Conservation (phyloP, 2,113 vertebrate genomes). For the Perca flavescens region DNA sequence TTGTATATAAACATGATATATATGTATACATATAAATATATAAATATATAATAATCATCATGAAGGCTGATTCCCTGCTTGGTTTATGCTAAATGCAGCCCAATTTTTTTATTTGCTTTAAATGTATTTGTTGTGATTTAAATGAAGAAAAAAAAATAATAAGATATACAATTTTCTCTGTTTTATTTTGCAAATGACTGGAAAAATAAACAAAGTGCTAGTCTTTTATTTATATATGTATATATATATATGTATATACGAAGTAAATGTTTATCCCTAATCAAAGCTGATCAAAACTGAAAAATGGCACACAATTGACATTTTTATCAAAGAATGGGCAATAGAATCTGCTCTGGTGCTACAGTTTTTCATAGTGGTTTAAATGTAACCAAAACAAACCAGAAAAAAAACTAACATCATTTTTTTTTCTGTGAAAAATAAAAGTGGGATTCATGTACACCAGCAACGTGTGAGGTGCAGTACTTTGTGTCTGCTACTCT, state of each 20-base stretch:
- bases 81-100: conserved; percentile 84
- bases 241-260: conserved; percentile 74
- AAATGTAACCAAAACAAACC: conserved; percentile 78
- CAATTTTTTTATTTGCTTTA: conserved; percentile 78
- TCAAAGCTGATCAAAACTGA: conserved; percentile 72
- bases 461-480: conserved; percentile 77
- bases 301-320: conserved; percentile 82
- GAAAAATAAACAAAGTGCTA: conserved; percentile 77
- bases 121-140: conserved; percentile 85
- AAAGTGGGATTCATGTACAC: conserved; percentile 85
- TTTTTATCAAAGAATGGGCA: conserved; percentile 82
- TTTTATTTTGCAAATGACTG: conserved; percentile 79
- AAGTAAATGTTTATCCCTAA: conserved; percentile 71
- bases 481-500: conserved; percentile 75
- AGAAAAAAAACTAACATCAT: conserved; percentile 65
- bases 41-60: conserved; percentile 84
- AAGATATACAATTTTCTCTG: conserved; percentile 65
- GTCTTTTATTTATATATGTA: conserved; percentile 73
- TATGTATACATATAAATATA: conserved; percentile 83
- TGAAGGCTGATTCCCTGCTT: conserved; percentile 86
- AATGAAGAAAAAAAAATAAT: conserved; percentile 56
- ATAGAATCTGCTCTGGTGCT: conserved; percentile 84
- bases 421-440: conserved; percentile 81
- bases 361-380: conserved; percentile 84
- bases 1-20: conserved; percentile 86